Percentiles rank a stretch among this genome's conserved stretches.
These are phyloP conservation scores for Nyctalus aviator DNA, from an alignment of 2,797 vertebrate species.

Conservation along the genomic window DNA sequence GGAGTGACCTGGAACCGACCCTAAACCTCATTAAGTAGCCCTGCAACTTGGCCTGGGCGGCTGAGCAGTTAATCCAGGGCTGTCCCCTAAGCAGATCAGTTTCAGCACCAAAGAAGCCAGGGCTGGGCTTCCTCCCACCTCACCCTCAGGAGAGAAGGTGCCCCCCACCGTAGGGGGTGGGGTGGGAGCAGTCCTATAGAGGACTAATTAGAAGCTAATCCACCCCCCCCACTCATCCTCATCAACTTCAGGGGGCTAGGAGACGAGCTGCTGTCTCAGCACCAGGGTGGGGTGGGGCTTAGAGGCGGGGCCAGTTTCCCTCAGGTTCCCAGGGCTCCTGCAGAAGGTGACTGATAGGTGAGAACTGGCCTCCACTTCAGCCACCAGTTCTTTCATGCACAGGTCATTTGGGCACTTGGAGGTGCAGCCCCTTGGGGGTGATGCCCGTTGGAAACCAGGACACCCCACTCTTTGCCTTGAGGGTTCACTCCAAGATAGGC, in stretches of 20 bases:
- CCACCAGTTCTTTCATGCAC: too few relatives aligned
- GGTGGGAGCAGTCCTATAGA: constrained; percentile 93
- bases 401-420: not conserved
- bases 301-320: not conserved
- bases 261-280: constrained; percentile 87
- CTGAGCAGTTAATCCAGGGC: constrained; percentile 68
- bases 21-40: constrained; percentile 77
- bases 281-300: constrained; percentile 66
- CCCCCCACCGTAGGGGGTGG: constrained; percentile 86
- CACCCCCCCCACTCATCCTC: constrained; percentile 88
- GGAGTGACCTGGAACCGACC: constrained; percentile 60
- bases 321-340: not conserved
- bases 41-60: not conserved
- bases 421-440: not conserved
- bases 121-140: constrained; percentile 83
- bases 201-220: constrained; percentile 93
- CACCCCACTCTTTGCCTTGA: not conserved
- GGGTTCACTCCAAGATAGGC: not conserved
- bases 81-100: not conserved
- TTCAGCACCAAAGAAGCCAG: not conserved
- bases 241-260: constrained; percentile 82
- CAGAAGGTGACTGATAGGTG: not conserved
- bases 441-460: not conserved
- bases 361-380: not conserved
- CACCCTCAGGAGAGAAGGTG: constrained; percentile 90